Conservation (phyloP, 2,113 vertebrate genomes). For the Pleuronectes platessa region DNA sequence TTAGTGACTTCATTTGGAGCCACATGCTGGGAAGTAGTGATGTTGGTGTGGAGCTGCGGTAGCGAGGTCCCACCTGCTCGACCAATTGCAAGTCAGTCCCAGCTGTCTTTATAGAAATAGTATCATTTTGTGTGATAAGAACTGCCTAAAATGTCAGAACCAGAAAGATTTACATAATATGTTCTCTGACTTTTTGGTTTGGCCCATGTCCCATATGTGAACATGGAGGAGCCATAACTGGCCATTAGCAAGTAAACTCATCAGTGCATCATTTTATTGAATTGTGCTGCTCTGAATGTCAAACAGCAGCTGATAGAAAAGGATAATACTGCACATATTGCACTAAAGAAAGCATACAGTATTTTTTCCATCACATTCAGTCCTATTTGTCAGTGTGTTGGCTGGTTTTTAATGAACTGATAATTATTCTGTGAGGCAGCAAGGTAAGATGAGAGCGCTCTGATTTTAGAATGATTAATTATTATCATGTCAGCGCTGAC, state of each 20-base stretch:
- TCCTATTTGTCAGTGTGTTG: neutral
- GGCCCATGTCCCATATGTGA: too few relatives aligned
- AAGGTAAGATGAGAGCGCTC: neutral
- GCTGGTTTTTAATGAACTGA: constrained; percentile 29
- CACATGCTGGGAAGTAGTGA: too few relatives aligned
- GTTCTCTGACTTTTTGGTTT: too few relatives aligned
- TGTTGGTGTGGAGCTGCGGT: too few relatives aligned
- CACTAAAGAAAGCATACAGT: neutral
- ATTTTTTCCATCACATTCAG: neutral
- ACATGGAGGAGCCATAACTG: too few relatives aligned
- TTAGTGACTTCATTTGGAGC: too few relatives aligned
- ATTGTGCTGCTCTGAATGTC: neutral
- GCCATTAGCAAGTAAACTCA: neutral
- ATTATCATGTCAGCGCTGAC: constrained; percentile 21
- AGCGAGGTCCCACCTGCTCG: too few relatives aligned
- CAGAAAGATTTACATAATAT: too few relatives aligned
- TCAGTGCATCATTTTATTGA: neutral
- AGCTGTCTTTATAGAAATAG: too few relatives aligned
- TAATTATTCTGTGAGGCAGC: constrained; percentile 22
- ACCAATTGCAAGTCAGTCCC: too few relatives aligned
- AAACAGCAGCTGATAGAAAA: neutral
- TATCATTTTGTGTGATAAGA: too few relatives aligned
- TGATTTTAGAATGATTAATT: constrained; percentile 48
- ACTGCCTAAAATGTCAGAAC: too few relatives aligned
- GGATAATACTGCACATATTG: neutral